phyloP scores from a whole-genome alignment of 1,140 invertebrate genomes.

The Microplitis mediator region DNA sequence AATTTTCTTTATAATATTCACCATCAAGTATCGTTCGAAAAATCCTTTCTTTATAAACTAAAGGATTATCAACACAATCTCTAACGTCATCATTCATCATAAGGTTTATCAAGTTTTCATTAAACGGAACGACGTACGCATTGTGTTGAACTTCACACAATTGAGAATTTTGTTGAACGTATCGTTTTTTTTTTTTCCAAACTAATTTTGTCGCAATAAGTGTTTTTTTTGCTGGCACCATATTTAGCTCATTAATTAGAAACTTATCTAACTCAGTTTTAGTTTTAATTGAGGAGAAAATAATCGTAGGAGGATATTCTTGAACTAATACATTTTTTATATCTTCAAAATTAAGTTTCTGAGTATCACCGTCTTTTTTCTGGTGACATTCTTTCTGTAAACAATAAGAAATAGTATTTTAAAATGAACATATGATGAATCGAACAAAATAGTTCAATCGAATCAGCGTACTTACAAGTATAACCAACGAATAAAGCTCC shows the following conservation, averaged over 20 bases:
- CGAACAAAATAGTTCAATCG: too few species aligned
- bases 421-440: neutral
- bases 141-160: conserved; percentile 1
- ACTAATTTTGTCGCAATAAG: neutral
- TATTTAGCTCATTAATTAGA: conserved; percentile 6
- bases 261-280: conserved; percentile 17
- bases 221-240: conserved; percentile 6
- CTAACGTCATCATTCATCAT: conserved; percentile 29
- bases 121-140: conserved; percentile 32
- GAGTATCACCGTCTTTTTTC: neutral
- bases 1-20: conserved; percentile 27
- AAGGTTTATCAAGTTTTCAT: conserved; percentile 27
- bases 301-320: neutral
- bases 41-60: neutral
- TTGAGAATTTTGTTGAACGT: neutral
- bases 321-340: neutral
- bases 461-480: conserved; percentile 5
- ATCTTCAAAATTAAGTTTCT: neutral
- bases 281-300: conserved; percentile 8
- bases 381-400: neutral
- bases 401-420: neutral
- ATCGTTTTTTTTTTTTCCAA: conserved; percentile 14
- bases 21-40: conserved; percentile 31
- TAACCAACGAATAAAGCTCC: conserved; percentile 4
- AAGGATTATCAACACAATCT: conserved; percentile 13